These are phyloP conservation scores for Habropoda laboriosa DNA, from an alignment of 1,140 invertebrate species.

Conservation along the genomic window DNA sequence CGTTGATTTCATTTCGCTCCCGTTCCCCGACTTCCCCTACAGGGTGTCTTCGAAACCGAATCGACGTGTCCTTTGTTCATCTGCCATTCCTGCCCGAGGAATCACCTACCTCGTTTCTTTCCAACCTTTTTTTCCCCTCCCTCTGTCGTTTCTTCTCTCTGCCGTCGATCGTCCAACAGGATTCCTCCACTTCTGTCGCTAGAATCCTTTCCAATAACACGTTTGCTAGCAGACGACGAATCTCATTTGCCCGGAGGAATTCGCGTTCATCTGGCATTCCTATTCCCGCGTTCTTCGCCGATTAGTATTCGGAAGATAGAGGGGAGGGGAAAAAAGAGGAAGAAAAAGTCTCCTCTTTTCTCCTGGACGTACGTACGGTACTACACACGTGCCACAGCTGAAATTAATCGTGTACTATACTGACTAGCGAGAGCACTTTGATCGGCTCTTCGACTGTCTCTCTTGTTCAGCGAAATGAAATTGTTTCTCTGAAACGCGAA, in stretches of 20 bases:
- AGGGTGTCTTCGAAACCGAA: not conserved
- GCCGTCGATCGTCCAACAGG: constrained; percentile 14
- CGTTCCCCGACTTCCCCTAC: not conserved
- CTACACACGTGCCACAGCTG: too few relatives aligned
- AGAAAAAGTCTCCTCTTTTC: not conserved
- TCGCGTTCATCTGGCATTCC: constrained; percentile 30
- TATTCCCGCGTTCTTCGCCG: constrained; percentile 26
- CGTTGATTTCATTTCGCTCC: constrained; percentile 9
- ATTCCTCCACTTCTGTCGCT: constrained; percentile 10
- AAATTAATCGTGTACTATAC: constrained; percentile 15
- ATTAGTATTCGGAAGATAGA: constrained; percentile 17
- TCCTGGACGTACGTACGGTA: not conserved
- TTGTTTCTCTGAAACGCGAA: not conserved
- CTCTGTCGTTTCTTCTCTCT: not conserved
- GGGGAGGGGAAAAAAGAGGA: not conserved
- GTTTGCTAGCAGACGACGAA: constrained; percentile 1
- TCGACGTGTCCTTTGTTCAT: not conserved
- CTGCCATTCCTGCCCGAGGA: not conserved
- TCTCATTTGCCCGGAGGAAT: constrained; percentile 43
- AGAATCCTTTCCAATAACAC: constrained; percentile 37
- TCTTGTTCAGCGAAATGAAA: not conserved
- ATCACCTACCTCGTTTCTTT: not conserved
- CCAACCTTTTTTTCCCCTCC: not conserved
- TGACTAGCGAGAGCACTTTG: not conserved
- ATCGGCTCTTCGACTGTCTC: not conserved